Base-by-base conservation (phyloP, 2,888 invertebrate genomes). In the Sussaba pulchella region DNA sequence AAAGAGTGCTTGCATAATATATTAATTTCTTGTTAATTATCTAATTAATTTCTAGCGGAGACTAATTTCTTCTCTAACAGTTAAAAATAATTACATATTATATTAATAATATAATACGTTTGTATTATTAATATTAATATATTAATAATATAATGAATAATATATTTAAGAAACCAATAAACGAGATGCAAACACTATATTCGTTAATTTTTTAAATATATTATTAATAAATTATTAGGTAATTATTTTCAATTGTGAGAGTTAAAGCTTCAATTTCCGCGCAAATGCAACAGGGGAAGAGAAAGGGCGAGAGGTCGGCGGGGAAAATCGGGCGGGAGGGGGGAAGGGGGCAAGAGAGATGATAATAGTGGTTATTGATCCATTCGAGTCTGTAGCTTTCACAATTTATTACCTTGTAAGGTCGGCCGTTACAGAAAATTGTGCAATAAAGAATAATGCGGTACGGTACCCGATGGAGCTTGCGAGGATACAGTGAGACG, bases 301-400 rank as follows among this genome's bases (percentile, higher is more conserved):
- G 14, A 45, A 0, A 45, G 43, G 14, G 14, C 6, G 43, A 45
- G n/a, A n/a, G n/a, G n/a, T n/a, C n/a, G n/a, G n/a, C n/a, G n/a
- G n/a, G n/a, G n/a, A n/a, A n/a, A n/a, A n/a, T n/a, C n/a, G n/a
- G n/a, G n/a, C n/a, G n/a, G n/a, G n/a, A n/a, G n/a, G n/a, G n/a
- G n/a, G n/a, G n/a, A n/a, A n/a, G n/a, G n/a, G n/a, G n/a, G n/a
- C n/a, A n/a, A n/a, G 43, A 14, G 14, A 14, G 43, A 14, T n/a
- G 50, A 50, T 50, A 21, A 21, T 21, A 52, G 52, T 24, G 24
- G 52, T 52, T 52, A 52, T 52, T 52, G 52, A 52, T 52, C 52
- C 24, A 21, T 12, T 19, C 19, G 21, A 24, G 24, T 24, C 3
- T 24, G n/a, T 24, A 21, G 21, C 50, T 50, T 21, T 1, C 17